Evolutionary conservation across 2,797 vertebrate species (phyloP).

Genomic region (Channa striata): DNA sequence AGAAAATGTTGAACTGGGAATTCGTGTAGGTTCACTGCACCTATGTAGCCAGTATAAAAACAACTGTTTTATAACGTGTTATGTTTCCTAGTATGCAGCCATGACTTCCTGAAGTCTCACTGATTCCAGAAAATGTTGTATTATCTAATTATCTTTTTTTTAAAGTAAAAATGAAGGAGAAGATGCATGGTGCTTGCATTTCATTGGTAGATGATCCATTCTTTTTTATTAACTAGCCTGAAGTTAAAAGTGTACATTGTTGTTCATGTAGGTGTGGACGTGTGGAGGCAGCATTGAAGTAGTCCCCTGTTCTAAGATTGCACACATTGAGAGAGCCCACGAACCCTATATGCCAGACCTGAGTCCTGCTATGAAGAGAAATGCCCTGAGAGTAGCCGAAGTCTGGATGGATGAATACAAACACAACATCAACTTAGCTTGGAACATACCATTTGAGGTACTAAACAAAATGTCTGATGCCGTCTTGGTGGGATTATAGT

Average conservation of each 20-base stretch:
- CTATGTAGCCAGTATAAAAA: too few relatives aligned
- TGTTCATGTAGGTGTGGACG: constrained; percentile 88
- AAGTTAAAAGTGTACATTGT: not conserved
- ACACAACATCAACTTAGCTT: constrained; percentile 91
- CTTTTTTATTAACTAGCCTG: not conserved
- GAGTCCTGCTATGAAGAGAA: constrained; percentile 87
- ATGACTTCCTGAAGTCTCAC: too few relatives aligned
- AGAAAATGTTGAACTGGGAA: constrained; percentile 88
- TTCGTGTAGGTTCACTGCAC: constrained; percentile 80
- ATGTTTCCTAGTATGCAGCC: too few relatives aligned
- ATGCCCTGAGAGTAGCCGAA: constrained; percentile 91
- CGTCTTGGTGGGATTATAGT: too few relatives aligned
- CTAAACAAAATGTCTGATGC: too few relatives aligned
- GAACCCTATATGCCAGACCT: constrained; percentile 93
- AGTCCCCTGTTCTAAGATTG: constrained; percentile 92
- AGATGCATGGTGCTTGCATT: too few relatives aligned
- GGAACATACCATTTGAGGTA: constrained; percentile 92
- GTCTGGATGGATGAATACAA: constrained; percentile 97
- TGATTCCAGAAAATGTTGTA: too few relatives aligned
- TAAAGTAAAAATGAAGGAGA: too few relatives aligned
- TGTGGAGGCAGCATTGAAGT: constrained; percentile 95
- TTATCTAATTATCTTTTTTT: too few relatives aligned
- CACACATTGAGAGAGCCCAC: constrained; percentile 92
- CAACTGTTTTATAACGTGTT: too few relatives aligned
- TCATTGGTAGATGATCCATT: not conserved